Base-by-base conservation (phyloP, 1,140 invertebrate species). In the Aleiodes sp. region DNA sequence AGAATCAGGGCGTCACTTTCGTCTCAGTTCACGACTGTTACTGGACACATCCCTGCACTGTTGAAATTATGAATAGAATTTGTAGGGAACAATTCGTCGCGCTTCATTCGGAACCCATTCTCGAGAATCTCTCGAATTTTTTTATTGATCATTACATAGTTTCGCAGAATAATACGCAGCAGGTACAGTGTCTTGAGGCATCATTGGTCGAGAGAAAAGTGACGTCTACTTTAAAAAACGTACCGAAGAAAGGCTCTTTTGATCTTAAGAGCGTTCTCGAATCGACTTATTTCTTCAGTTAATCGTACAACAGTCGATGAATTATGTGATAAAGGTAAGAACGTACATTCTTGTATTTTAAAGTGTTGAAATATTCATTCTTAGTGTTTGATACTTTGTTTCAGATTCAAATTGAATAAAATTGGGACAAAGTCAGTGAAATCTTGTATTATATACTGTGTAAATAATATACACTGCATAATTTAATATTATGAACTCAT, bases 11-110 rank as follows among this genome's bases (percentile, higher is more conserved):
- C 1, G 89, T 99, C 24, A 94, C 94, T 31, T 99, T 97, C 88
- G 95, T 96, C 2, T 98, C 98, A 0, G 97, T 99, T 10, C 98
- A 99, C 83, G 98, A 99, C 87, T 99, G 98, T 82, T 99, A 93
- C 86, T 99, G 98, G 98, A 99, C 98, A 7, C 98, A 99, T 87
- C 91, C 98, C 0, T 90, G 87, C 65, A 91, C 92, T 63, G 94
- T 99, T 16, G 90, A 94, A 65, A 83, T 87, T 19, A 97, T 99
- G 96, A 99, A 97, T 84, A 90, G 91, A 92, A 92, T 97, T 62
- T 99, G 97, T 79, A 88, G 98, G 39, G 92, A 99, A 82, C 96
- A 99, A 84, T 99, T 99, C 87, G 93, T 99, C 9, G 91, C 92
- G 0, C 88, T 99, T 7, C 97, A 99, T 86, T 94, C 92, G 16